Base-by-base conservation (phyloP, 2,888 invertebrate species). In the Conchocele bisecta region DNA sequence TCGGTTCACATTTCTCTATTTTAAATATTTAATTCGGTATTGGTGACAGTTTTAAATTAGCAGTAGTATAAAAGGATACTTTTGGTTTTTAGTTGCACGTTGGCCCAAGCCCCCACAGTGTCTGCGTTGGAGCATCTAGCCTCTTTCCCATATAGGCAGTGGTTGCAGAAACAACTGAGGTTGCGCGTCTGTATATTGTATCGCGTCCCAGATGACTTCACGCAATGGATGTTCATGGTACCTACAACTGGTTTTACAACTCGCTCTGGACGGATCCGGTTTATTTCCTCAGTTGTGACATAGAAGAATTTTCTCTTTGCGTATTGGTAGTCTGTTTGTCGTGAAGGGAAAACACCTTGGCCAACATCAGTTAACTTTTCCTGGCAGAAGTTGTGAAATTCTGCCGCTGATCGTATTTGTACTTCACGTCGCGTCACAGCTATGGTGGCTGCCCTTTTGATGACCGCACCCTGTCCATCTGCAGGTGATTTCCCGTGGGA, bases 351-450 rank as follows among this genome's bases (percentile, higher is more conserved):
- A 44, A 58, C 58, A 20, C 58, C 51, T 22, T 58, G 33, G 46
- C 58, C 58, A 39, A 56, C 56, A 41, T 56, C 15, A 17, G 41
- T 26, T 22, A 56, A 42, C 31, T 44, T 44, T 44, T 58, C 35
- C 33, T 58, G 33, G 46, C 58, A 58, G 46, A 58, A 58, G 44
- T 42, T 24, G 24, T 58, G 35, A 44, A 58, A 58, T 31, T 58
- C 58, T 20, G 31, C 46, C 24, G 58, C 44, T 44, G 42, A 31
- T 58, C 58, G 42, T 44, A 58, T 58, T 28, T 42, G 28, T 28
- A 46, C 31, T 44, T 58, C 44, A 42, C 35, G 42, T 31, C 46
- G 29, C 26, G 46, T 44, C 6, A 58, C 44, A 28, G 46, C 58
- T 58, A 41, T 51, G 6, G 33, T 31, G 35, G 58, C 58, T 33